Conservation (phyloP, 2,888 invertebrate genomes). For the Eristalis pertinax region DNA sequence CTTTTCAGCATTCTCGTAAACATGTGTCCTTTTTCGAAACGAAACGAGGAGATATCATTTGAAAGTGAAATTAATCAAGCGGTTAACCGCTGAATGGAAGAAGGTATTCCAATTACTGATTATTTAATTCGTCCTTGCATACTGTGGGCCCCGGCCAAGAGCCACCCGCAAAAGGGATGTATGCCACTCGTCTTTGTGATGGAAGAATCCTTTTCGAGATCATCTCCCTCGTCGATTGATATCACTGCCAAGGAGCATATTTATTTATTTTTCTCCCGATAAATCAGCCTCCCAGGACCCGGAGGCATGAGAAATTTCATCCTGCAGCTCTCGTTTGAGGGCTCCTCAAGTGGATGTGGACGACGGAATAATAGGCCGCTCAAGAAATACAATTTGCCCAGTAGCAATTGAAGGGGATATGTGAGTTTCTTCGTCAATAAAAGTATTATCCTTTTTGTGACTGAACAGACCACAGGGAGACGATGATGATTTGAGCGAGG, state of each 20-base stretch:
- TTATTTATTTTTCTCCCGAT: conserved; percentile 60
- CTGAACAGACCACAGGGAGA: conserved; percentile 57
- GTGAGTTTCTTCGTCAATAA: conserved; percentile 61
- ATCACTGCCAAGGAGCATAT: conserved; percentile 26
- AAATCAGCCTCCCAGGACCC: conserved; percentile 50
- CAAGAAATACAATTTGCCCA: conserved; percentile 73
- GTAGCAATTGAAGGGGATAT: conserved; percentile 73
- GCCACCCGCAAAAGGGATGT: conserved; percentile 62
- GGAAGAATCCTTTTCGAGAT: conserved; percentile 59
- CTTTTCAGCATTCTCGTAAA: conserved; percentile 19
- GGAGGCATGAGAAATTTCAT: conserved; percentile 56
- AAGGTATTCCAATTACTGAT: conserved; percentile 69
- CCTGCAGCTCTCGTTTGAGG: conserved; percentile 31
- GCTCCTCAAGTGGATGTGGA: conserved; percentile 57
- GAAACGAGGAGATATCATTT: conserved; percentile 12
- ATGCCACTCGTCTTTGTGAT: conserved; percentile 54
- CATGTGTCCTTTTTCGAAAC: conserved; percentile 60
- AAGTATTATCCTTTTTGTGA: conserved; percentile 69
- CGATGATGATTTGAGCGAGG: conserved; percentile 3
- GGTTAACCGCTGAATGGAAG: conserved; percentile 42
- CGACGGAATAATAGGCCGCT: conserved; percentile 50
- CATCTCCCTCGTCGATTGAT: conserved; percentile 24
- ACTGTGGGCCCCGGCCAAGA: conserved; percentile 39
- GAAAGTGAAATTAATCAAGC: conserved; percentile 68
- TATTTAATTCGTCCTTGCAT: conserved; percentile 59